A percentile compares a stretch with the other conserved stretches of the same genome.
Evolutionary conservation across 2,113 vertebrate species (phyloP).

Genomic region (Nothoprocta perdicaria): DNA sequence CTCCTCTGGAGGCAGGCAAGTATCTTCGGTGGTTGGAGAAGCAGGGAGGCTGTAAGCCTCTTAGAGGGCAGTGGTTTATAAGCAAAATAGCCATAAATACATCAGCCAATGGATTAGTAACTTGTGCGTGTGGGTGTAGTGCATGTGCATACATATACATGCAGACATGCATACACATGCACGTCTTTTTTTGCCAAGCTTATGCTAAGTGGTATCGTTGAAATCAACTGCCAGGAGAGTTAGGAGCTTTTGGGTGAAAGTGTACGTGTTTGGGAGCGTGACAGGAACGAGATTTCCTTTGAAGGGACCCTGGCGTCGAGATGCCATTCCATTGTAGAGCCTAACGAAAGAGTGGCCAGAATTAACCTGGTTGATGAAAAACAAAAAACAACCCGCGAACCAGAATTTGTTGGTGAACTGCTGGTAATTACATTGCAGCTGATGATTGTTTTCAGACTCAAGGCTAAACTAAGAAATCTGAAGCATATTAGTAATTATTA

Average conservation of each 20-base stretch:
- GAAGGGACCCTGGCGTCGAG: background rate
- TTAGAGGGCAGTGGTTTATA: conserved; percentile 52
- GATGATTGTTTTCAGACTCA: background rate
- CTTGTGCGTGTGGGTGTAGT: conserved; percentile 34
- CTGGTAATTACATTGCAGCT: background rate
- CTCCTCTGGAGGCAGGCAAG: background rate
- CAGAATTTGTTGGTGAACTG: background rate
- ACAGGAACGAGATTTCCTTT: conserved; percentile 29
- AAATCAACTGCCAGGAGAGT: conserved; percentile 53
- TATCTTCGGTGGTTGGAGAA: background rate
- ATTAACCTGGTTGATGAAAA: background rate
- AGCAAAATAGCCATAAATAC: conserved; percentile 63
- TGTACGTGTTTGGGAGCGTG: conserved; percentile 25
- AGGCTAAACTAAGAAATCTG: background rate
- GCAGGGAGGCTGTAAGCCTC: background rate
- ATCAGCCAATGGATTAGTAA: conserved; percentile 59
- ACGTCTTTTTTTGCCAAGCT: conserved; percentile 37
- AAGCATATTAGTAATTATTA: background rate
- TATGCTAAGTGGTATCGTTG: conserved; percentile 49
- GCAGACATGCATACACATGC: conserved; percentile 42
- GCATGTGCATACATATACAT: conserved; percentile 54
- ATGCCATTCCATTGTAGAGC: background rate
- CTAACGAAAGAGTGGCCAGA: background rate
- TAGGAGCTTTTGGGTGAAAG: conserved; percentile 69
- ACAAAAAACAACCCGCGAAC: background rate